Evolutionary conservation across 2,888 invertebrate genomes (phyloP).

Genomic region (Baccha elongata): DNA sequence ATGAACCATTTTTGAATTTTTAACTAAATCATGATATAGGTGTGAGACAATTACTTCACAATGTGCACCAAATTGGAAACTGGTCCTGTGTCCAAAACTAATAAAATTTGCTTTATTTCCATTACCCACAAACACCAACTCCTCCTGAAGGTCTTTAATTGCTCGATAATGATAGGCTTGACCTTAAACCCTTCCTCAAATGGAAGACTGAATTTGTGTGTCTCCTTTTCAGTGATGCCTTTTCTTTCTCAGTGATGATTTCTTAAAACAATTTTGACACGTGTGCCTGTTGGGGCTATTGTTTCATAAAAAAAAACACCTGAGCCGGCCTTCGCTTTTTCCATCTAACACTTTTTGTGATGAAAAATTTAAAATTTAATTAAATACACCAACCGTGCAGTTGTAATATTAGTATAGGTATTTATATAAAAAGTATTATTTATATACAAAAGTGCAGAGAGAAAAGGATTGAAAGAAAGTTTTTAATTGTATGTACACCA

Average conservation of each 20-base stretch:
- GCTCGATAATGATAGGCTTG: slow-evolving; percentile 69
- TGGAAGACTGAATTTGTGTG: slow-evolving; percentile 34
- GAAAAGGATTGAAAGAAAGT: slow-evolving; percentile 54
- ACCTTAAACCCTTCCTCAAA: slow-evolving; percentile 54
- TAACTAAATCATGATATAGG: slow-evolving; percentile 19
- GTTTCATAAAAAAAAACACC: slow-evolving; percentile 61
- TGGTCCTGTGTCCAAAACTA: slow-evolving; percentile 51
- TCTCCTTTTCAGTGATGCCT: slow-evolving; percentile 21
- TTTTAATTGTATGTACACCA: slow-evolving; percentile 71
- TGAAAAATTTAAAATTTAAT: slow-evolving; percentile 71
- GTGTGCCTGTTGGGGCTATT: slow-evolving; percentile 69
- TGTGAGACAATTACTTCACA: not conserved
- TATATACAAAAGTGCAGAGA: slow-evolving; percentile 41
- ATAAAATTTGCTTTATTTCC: slow-evolving; percentile 59
- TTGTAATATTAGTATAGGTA: slow-evolving; percentile 11
- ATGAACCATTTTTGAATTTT: slow-evolving; percentile 22
- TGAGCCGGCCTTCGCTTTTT: not conserved
- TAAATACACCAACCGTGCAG: slow-evolving; percentile 67
- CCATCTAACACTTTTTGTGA: slow-evolving; percentile 15
- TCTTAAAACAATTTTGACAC: slow-evolving; percentile 73
- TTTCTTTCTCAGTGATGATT: slow-evolving; percentile 60
- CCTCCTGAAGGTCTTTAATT: slow-evolving; percentile 48
- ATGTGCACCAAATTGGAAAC: slow-evolving; percentile 1
- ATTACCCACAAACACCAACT: slow-evolving; percentile 6
- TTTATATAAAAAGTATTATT: not conserved